phyloP scores from a whole-genome alignment of 2,113 vertebrate genomes.

The Ceyx melanurus region DNA sequence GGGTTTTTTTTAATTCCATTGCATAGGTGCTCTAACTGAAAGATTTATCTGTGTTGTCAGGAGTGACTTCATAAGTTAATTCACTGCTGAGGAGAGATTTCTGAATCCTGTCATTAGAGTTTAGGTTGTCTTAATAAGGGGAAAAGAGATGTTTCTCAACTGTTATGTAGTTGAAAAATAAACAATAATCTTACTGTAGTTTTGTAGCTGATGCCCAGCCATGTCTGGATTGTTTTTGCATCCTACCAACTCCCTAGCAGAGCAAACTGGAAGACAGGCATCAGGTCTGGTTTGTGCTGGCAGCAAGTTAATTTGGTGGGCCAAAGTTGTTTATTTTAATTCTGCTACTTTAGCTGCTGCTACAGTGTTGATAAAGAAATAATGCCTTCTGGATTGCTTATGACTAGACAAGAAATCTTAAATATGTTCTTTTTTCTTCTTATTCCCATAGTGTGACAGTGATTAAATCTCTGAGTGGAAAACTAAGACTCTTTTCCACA shows the following conservation, averaged over 20 bases:
- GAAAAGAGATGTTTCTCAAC: background rate
- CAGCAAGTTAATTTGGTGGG: background rate
- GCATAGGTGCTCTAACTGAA: background rate
- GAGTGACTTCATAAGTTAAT: background rate
- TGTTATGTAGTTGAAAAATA: background rate
- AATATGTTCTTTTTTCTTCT: background rate
- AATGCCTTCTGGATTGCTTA: background rate
- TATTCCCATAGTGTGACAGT: background rate
- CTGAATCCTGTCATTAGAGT: background rate
- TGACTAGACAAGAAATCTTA: background rate
- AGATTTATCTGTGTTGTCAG: rapidly evolving
- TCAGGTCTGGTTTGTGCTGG: background rate
- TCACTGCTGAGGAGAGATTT: background rate
- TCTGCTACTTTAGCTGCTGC: background rate
- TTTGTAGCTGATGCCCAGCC: background rate
- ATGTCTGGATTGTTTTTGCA: background rate
- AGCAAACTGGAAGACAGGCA: background rate
- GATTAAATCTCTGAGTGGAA: background rate
- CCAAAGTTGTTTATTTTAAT: background rate
- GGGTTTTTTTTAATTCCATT: background rate
- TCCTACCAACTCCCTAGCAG: background rate
- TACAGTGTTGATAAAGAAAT: background rate
- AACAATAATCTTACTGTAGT: background rate
- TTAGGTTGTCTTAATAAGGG: background rate
- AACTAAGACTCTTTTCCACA: background rate